These are phyloP conservation scores for Polydrusus pterygomalis DNA, from an alignment of 2,888 invertebrate genomes.

Conservation along the genomic window DNA sequence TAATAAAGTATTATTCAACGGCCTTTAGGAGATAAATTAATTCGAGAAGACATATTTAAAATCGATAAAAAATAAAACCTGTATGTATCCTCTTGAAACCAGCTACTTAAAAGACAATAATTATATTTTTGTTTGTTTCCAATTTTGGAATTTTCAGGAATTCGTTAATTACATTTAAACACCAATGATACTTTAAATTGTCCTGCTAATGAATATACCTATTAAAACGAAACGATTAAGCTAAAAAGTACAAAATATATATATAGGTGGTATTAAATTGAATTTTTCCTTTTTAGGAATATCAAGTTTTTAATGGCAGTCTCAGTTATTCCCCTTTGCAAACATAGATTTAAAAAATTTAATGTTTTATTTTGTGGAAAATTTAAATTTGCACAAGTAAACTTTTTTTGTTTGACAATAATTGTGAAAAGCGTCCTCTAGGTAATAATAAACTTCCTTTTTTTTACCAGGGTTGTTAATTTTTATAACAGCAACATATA, in stretches of 20 bases:
- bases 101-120: constrained; percentile 28
- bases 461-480: neutral
- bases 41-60: constrained; percentile 5
- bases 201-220: constrained; percentile 14
- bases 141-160: constrained; percentile 33
- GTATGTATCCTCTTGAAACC: constrained; percentile 4
- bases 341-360: neutral
- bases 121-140: constrained; percentile 19
- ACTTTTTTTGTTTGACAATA: neutral
- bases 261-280: neutral
- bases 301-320: neutral
- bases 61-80: constrained; percentile 13
- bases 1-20: neutral
- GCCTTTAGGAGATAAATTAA: neutral
- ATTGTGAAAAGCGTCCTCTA: no score
- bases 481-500: neutral
- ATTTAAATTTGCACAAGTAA: neutral
- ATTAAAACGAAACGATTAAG: constrained; percentile 13
- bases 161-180: constrained; percentile 35
- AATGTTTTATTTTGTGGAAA: neutral
- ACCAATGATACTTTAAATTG: constrained; percentile 25
- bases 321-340: neutral
- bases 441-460: no score
- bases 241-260: constrained; percentile 1
- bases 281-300: constrained; percentile 11